phyloP scores from a whole-genome alignment of 2,888 invertebrate species.

The Aphidius colemani region DNA sequence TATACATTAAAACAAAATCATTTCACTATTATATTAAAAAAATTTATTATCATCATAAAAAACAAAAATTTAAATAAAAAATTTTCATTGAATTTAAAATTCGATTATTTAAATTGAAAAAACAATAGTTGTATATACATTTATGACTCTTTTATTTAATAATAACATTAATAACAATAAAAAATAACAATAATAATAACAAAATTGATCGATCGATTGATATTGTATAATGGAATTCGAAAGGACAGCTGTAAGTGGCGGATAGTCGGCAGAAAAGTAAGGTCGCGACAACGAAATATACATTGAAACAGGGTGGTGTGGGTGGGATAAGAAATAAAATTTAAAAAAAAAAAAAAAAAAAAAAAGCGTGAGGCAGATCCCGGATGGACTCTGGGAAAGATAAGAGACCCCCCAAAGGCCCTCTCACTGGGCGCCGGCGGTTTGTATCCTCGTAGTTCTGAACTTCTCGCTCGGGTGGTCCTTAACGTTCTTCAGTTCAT shows the following conservation, averaged over 20 bases:
- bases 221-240: conserved; percentile 47
- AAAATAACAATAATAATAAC: neutral
- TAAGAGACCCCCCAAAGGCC: conserved; percentile 57
- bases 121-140: no score
- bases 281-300: conserved; percentile 4
- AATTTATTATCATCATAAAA: no score
- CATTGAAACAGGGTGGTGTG: conserved; percentile 36
- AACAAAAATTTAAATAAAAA: no score
- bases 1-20: no score
- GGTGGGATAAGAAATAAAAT: neutral
- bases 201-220: conserved; percentile 15
- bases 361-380: conserved; percentile 29
- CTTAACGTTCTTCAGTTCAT: conserved; percentile 41
- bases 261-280: conserved; percentile 15
- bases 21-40: no score
- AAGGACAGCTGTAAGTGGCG: conserved; percentile 21
- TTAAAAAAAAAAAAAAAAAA: conserved; percentile 26
- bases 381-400: conserved; percentile 46
- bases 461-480: conserved; percentile 58
- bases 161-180: no score
- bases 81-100: no score
- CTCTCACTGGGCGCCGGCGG: conserved; percentile 53
- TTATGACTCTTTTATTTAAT: no score
- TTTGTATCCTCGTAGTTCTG: conserved; percentile 48
- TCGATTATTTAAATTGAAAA: no score